These are phyloP conservation scores for Lordiphosa clarofinis DNA, from an alignment of 1,140 invertebrate genomes.

Conservation along the genomic window DNA sequence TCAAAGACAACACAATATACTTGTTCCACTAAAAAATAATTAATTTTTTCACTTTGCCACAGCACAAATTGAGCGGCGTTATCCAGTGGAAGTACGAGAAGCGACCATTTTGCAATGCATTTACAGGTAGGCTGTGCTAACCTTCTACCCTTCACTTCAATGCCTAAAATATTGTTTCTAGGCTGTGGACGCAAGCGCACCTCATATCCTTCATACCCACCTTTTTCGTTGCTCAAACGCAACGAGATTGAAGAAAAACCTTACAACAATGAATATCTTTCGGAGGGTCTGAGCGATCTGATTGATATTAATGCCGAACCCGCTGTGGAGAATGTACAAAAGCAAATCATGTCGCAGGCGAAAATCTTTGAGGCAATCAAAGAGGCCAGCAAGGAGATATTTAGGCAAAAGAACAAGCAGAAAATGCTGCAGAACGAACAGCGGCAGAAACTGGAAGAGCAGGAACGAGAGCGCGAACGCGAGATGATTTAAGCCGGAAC, in stretches of 20 bases:
- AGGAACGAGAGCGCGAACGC: constrained; percentile 32
- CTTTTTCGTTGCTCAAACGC: constrained; percentile 66
- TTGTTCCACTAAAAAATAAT: neutral
- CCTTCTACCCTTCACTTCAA: neutral
- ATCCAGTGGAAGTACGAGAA: constrained; percentile 81
- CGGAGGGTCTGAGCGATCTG: constrained; percentile 83
- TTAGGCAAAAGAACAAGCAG: constrained; percentile 80
- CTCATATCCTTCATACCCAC: constrained; percentile 80
- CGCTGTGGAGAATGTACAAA: constrained; percentile 86
- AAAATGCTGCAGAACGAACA: constrained; percentile 53
- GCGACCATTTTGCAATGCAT: constrained; percentile 87
- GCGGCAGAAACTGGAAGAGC: constrained; percentile 30
- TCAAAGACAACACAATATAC: too few species aligned
- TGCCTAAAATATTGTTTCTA: constrained; percentile 53
- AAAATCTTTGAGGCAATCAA: constrained; percentile 89
- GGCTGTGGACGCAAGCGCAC: constrained; percentile 85
- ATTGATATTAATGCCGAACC: constrained; percentile 85
- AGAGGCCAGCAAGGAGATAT: constrained; percentile 85
- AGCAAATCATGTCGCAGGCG: constrained; percentile 88
- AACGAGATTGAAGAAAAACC: constrained; percentile 64
- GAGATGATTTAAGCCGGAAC: constrained; percentile 52
- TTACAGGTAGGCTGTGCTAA: constrained; percentile 82
- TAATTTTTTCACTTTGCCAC: neutral
- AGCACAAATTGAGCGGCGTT: constrained; percentile 74
- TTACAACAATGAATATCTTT: constrained; percentile 74